Base-by-base conservation (phyloP, 2,113 vertebrate genomes). In the Campylomormyrus numenius region DNA sequence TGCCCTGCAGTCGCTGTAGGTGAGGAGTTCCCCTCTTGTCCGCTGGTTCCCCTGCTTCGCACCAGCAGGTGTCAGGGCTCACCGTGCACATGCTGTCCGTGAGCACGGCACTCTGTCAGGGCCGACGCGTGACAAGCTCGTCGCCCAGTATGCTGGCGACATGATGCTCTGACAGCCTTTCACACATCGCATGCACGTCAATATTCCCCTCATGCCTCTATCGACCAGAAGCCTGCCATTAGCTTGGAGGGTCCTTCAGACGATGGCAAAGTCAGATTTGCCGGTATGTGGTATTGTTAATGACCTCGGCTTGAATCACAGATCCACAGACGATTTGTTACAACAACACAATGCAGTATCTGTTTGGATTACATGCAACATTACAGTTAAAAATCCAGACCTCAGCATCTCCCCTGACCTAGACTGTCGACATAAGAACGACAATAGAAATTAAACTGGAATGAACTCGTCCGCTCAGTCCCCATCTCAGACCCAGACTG, bases 371-470 rank as follows among this genome's bases (percentile, higher is more conserved):
- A 66, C 31, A n/a, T 19, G 11, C 17, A 5, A 77, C 70, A 19
- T 77, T 35, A 39, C 15, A 39, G 35, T 80, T 19, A 80, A 80
- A 80, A 80, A 80, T 35, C 17, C 35, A 35, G 74, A 39, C 31
- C 35, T 80, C 17, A 42, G 27, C 13, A 77, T 39, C 74, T 17
- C 74, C 15, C 74, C 74, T 15, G 35, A 39, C 91, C 92, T 45
- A 88, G 93, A 92, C 93, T 85, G 85, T 93, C 93, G 91, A 90
- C 66, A 90, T 3, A 88, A 89, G 88, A 90, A 85, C 91, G 89
- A 53, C 49, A 66, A 42, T 80, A 39, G 74, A 80, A 8, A 80
- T 9, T 42, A 42, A 80, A 80, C 74, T 80, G 31, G 2, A 42
- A 42, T 13, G 31, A 15, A 42, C n/a, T 42, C 1, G 35, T 77